Evolutionary conservation across 2,888 invertebrate species (phyloP).

Genomic region (Laothoe populi): DNA sequence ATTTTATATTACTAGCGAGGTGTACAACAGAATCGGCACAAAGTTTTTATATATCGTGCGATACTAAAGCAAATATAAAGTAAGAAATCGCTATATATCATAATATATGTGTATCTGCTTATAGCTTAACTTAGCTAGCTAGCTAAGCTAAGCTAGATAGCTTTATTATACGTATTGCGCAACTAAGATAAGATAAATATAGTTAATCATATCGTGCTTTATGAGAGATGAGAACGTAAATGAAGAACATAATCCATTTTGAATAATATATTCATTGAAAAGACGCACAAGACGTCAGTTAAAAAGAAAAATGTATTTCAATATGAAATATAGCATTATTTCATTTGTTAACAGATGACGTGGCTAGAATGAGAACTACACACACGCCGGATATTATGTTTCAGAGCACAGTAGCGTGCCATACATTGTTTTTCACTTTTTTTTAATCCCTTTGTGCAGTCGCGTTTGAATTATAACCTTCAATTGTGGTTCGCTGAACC

Average conservation of each 20-base stretch:
- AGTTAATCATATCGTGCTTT: slow-evolving; percentile 12
- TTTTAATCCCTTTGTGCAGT: slow-evolving; percentile 23
- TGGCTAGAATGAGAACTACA: slow-evolving; percentile 5
- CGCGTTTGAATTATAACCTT: slow-evolving; percentile 14
- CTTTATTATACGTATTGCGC: slow-evolving; percentile 4
- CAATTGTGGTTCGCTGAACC: neutral
- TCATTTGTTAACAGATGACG: slow-evolving; percentile 6
- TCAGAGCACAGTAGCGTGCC: slow-evolving; percentile 19
- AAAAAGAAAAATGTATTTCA: neutral
- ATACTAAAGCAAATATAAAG: slow-evolving; percentile 9
- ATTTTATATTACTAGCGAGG: too few species aligned
- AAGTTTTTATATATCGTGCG: neutral
- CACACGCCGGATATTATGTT: slow-evolving; percentile 24
- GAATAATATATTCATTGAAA: neutral
- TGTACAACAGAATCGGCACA: too few species aligned
- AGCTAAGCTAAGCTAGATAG: too few species aligned
- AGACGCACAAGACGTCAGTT: neutral
- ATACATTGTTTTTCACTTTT: slow-evolving; percentile 12
- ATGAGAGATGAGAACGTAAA: neutral
- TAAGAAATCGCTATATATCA: neutral
- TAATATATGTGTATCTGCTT: neutral
- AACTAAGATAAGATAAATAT: slow-evolving; percentile 11
- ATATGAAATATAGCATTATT: neutral
- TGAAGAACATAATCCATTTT: neutral
- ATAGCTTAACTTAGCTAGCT: too few species aligned